Evolutionary conservation across 2,888 invertebrate species (phyloP).

Genomic region (Girardia tigrina): DNA sequence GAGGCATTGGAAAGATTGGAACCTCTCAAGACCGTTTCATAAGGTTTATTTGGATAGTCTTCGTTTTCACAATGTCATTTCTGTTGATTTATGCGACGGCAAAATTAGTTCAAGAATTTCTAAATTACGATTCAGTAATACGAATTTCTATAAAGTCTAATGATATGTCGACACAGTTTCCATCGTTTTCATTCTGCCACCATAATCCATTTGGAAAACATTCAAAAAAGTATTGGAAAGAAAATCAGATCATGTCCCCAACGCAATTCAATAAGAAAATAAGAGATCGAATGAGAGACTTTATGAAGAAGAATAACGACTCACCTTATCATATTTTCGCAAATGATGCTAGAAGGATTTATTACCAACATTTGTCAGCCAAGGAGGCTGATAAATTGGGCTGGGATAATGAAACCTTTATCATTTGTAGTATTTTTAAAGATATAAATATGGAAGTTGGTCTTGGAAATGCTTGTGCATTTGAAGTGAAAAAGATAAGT

Average conservation of each 20-base stretch:
- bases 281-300: background rate
- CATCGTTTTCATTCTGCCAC: conserved; percentile 5
- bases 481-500: background rate
- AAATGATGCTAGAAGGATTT: background rate
- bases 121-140: background rate
- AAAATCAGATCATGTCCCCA: background rate
- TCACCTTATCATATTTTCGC: background rate
- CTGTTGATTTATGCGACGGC: conserved; percentile 1
- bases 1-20: background rate
- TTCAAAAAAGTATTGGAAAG: background rate
- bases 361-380: background rate
- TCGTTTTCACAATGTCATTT: background rate
- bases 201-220: background rate
- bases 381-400: background rate
- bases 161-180: background rate
- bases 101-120: conserved; percentile 18
- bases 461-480: background rate
- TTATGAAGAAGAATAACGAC: background rate
- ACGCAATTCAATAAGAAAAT: background rate
- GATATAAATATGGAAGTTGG: background rate
- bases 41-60: background rate
- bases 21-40: background rate
- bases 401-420: background rate
- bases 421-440: conserved; percentile 16
- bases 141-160: conserved; percentile 1